Evolutionary conservation across 2,113 vertebrate species (phyloP).

Genomic region (Rutilus rutilus): DNA sequence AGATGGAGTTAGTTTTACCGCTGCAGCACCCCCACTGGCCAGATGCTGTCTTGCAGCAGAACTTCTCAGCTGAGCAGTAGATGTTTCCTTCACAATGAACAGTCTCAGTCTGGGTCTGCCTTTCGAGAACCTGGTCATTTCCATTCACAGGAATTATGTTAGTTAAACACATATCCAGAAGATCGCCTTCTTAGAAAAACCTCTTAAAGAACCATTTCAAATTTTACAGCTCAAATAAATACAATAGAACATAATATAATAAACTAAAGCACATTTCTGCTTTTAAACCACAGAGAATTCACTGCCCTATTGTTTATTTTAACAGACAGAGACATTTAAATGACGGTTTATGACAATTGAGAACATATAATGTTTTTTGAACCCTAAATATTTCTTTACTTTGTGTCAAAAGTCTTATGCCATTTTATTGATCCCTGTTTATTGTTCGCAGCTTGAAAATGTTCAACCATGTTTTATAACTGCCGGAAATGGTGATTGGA

Average conservation of each 20-base stretch:
- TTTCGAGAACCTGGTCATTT: neutral
- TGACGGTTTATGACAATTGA: neutral
- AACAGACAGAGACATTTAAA: neutral
- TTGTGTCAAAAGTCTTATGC: neutral
- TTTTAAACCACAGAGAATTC: too few species aligned
- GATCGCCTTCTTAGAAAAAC: neutral
- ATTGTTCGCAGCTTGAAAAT: neutral
- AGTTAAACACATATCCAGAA: neutral
- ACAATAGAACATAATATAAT: too few species aligned
- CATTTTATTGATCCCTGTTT: neutral
- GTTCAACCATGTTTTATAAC: neutral
- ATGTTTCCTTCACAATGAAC: conserved; percentile 67
- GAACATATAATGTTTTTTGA: neutral
- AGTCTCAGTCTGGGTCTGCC: neutral
- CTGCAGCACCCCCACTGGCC: conserved; percentile 73
- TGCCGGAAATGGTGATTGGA: neutral
- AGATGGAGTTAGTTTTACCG: conserved; percentile 61
- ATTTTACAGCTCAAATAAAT: neutral
- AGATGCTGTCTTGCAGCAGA: conserved; percentile 66
- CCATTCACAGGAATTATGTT: conserved; percentile 19
- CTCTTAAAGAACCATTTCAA: neutral
- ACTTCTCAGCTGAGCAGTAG: conserved; percentile 61
- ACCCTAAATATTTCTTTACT: neutral
- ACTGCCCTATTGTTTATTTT: too few species aligned
- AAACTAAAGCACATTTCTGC: too few species aligned